phyloP scores from a whole-genome alignment of 1,140 invertebrate genomes.

The Stegodyphus mimosarum region DNA sequence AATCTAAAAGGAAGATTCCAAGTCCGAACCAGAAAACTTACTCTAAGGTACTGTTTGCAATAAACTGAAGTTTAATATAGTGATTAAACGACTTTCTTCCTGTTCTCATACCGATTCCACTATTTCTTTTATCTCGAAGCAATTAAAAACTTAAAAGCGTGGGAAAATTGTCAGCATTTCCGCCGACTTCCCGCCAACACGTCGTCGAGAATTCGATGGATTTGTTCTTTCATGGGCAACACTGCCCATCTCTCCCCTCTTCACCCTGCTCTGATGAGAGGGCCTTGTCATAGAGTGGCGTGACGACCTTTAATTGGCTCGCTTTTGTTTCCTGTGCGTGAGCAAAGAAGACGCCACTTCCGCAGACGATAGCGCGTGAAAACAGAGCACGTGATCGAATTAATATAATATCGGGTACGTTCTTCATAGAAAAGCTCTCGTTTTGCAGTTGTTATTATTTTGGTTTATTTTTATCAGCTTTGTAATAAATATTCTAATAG shows the following conservation, averaged over 20 bases:
- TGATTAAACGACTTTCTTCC: too few species aligned
- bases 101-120: background rate
- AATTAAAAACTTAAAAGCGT: background rate
- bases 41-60: too few species aligned
- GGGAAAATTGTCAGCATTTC: background rate
- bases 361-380: background rate
- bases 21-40: too few species aligned
- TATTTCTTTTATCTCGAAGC: background rate
- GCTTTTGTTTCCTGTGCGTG: slow-evolving; percentile 28
- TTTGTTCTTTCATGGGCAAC: background rate
- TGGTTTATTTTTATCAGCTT: too few species aligned
- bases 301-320: slow-evolving; percentile 27
- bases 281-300: slow-evolving; percentile 1
- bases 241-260: background rate
- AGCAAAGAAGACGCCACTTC: background rate
- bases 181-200: slow-evolving; percentile 1
- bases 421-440: too few species aligned
- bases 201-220: background rate
- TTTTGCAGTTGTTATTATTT: too few species aligned
- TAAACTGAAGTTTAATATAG: too few species aligned
- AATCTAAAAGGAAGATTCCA: too few species aligned
- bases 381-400: too few species aligned
- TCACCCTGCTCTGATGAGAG: background rate
- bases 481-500: too few species aligned
- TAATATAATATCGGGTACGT: too few species aligned